Percentiles rank a stretch among this genome's conserved stretches.
Conservation (phyloP, 1,140 invertebrate genomes). For the Drosophila lowei region DNA sequence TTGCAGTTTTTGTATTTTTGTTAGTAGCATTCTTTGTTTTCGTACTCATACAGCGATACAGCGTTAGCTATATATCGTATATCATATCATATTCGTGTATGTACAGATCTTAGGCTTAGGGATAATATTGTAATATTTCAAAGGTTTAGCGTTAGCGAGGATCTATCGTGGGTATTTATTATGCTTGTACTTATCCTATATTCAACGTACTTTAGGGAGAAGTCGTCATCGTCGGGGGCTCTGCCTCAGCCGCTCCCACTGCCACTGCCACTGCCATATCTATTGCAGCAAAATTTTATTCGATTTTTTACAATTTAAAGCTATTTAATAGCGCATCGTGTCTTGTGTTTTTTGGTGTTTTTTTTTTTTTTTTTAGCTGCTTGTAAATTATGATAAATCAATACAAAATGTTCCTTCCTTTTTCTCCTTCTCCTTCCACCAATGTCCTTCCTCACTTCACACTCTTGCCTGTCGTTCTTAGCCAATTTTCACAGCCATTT, state of each 20-base stretch:
- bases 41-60: slow-evolving; percentile 48
- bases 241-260: no score
- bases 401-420: slow-evolving; percentile 16
- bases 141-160: slow-evolving; percentile 13
- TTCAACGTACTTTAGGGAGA: slow-evolving; percentile 25
- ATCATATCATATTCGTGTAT: slow-evolving; percentile 34
- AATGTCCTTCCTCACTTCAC: slow-evolving; percentile 21
- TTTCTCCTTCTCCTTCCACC: not conserved
- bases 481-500: slow-evolving; percentile 79
- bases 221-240: not conserved
- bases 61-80: slow-evolving; percentile 47
- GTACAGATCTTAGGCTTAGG: slow-evolving; percentile 51
- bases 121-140: slow-evolving; percentile 21
- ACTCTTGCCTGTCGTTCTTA: slow-evolving; percentile 21
- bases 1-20: slow-evolving; percentile 74
- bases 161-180: slow-evolving; percentile 22
- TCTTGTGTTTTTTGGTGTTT: slow-evolving; percentile 33
- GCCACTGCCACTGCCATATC: slow-evolving; percentile 1
- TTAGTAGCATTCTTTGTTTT: slow-evolving; percentile 58
- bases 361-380: slow-evolving; percentile 2
- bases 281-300: slow-evolving; percentile 42
- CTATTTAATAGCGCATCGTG: slow-evolving; percentile 64
- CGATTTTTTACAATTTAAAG: slow-evolving; percentile 44
- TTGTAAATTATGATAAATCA: slow-evolving; percentile 12
- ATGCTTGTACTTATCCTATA: slow-evolving; percentile 33